phyloP scores from a whole-genome alignment of 2,113 vertebrate species.

The Motacilla tschutschensis region DNA sequence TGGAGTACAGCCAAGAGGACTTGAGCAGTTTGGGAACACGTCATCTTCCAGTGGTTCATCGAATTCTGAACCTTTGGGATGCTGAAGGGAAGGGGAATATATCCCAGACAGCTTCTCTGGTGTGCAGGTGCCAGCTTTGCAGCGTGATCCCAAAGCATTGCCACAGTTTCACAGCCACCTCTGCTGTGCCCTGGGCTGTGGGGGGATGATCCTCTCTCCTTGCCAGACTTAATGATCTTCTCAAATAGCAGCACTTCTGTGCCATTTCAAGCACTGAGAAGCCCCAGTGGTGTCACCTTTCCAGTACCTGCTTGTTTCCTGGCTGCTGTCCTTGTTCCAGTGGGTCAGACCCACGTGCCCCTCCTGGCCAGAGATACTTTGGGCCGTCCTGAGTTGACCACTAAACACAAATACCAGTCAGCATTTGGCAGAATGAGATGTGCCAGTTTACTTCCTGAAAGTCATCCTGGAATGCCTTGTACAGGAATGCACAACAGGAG shows the following conservation, averaged over 20 bases:
- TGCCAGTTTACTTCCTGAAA: background rate
- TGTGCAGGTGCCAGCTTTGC: background rate
- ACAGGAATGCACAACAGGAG: background rate
- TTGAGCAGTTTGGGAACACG: background rate
- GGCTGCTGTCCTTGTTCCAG: background rate
- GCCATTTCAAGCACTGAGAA: background rate
- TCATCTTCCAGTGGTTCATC: background rate
- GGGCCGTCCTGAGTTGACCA: background rate
- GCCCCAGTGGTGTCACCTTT: slow-evolving; percentile 1
- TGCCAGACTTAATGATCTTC: background rate
- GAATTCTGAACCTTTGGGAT: background rate
- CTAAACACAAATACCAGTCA: background rate
- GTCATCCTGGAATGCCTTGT: background rate
- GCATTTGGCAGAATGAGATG: background rate
- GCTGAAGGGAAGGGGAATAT: background rate
- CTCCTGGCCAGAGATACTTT: background rate
- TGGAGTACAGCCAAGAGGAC: background rate
- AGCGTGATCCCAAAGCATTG: background rate
- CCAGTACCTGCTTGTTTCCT: slow-evolving; percentile 6
- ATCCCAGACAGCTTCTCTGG: background rate
- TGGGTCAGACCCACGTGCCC: background rate
- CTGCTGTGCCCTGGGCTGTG: background rate
- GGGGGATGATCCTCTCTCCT: background rate
- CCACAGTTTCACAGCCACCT: background rate
- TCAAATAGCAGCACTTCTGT: background rate